A percentile compares a stretch with the other conserved stretches of the same genome.
phyloP scores from a whole-genome alignment of 2,113 vertebrate genomes.

The Passer montanus region DNA sequence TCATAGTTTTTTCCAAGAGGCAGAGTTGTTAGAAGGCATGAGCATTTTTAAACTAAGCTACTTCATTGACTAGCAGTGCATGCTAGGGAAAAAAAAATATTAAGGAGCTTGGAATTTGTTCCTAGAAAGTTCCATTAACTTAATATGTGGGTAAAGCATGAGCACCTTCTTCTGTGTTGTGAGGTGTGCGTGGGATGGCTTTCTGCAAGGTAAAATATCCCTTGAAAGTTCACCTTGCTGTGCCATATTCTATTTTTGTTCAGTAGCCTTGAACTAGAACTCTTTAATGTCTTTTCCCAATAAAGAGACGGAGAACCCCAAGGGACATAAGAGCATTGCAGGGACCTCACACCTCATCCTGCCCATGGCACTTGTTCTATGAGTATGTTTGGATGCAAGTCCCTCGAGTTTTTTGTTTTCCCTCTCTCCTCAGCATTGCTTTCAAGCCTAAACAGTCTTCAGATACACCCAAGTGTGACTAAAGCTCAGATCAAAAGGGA shows the following conservation, averaged over 20 bases:
- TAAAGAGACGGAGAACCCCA: background rate
- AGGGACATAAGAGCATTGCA: background rate
- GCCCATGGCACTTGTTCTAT: accelerated
- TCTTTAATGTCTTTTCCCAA: background rate
- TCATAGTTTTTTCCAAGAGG: background rate
- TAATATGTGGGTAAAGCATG: background rate
- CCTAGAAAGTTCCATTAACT: background rate
- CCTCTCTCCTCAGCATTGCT: accelerated
- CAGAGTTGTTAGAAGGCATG: background rate
- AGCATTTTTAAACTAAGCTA: background rate
- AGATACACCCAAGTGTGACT: background rate
- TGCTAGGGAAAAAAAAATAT: background rate
- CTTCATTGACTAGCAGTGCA: background rate
- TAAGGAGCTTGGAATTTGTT: background rate
- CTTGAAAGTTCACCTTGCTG: background rate
- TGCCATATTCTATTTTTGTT: background rate
- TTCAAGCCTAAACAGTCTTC: background rate
- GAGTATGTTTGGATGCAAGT: background rate
- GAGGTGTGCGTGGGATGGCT: background rate
- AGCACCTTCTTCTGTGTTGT: background rate
- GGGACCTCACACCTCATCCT: background rate
- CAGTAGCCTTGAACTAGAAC: background rate
- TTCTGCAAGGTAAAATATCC: background rate
- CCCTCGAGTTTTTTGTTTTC: background rate
- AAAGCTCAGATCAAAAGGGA: background rate